phyloP scores from a whole-genome alignment of 1,140 invertebrate genomes.

The Vanessa atalanta region DNA sequence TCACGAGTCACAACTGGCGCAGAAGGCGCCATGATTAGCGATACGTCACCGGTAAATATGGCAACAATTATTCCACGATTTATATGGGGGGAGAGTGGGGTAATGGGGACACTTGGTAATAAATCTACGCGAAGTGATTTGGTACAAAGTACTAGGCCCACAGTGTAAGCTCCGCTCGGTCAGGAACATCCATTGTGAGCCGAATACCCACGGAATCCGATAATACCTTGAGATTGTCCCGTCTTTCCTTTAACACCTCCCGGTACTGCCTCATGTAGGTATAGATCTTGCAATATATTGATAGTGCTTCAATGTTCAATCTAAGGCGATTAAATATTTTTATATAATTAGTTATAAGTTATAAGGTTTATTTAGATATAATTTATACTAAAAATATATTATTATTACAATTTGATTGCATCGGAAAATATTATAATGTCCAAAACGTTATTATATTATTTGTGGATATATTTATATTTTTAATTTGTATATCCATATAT shows the following conservation, averaged over 20 bases:
- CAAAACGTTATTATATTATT: no score
- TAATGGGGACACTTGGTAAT: slow-evolving; percentile 71
- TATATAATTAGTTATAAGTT: neutral
- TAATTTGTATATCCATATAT: no score
- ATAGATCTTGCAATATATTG: slow-evolving; percentile 45
- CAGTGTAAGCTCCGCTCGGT: slow-evolving; percentile 68
- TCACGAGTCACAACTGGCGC: slow-evolving; percentile 60
- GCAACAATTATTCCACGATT: slow-evolving; percentile 78
- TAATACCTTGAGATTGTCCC: slow-evolving; percentile 78
- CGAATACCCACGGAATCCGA: slow-evolving; percentile 73
- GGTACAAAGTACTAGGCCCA: slow-evolving; percentile 76
- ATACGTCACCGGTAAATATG: slow-evolving; percentile 79
- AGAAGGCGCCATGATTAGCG: slow-evolving; percentile 73
- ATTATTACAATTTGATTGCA: no score
- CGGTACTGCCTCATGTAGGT: slow-evolving; percentile 52
- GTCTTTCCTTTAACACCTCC: slow-evolving; percentile 77
- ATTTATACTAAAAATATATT: no score
- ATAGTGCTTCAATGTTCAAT: slow-evolving; percentile 37
- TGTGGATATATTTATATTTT: no score
- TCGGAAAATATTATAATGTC: no score
- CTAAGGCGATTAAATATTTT: neutral
- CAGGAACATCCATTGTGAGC: slow-evolving; percentile 74
- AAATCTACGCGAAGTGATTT: slow-evolving; percentile 77
- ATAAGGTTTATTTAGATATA: no score
- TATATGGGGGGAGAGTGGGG: slow-evolving; percentile 70